A percentile compares a stretch with the other conserved stretches of the same genome.
Evolutionary conservation across 2,797 vertebrate species (phyloP).

Genomic region (Amblyraja radiata): DNA sequence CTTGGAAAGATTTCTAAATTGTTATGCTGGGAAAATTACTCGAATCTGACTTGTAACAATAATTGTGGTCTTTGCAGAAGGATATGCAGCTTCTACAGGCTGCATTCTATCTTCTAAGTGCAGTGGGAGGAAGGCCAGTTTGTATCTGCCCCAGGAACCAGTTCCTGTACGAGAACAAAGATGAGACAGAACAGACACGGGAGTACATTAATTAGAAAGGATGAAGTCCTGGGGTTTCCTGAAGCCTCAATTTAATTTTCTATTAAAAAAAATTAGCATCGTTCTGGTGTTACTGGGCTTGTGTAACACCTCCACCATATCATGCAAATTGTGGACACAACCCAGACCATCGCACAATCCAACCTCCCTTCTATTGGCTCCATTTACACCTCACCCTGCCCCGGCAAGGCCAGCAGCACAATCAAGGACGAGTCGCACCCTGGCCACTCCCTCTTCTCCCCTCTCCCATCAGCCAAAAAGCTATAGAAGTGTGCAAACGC

Average conservation of each 20-base stretch:
- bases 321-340: too few relatives aligned
- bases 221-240: background rate
- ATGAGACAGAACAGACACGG: background rate
- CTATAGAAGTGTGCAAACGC: too few relatives aligned
- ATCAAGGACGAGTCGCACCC: too few relatives aligned
- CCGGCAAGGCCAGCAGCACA: too few relatives aligned
- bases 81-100: background rate
- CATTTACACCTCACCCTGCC: too few relatives aligned
- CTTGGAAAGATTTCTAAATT: background rate
- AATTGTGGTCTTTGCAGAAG: background rate
- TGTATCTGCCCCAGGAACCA: background rate
- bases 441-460: too few relatives aligned
- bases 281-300: background rate
- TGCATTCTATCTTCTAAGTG: background rate
- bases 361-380: too few relatives aligned
- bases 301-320: background rate
- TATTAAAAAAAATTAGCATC: background rate
- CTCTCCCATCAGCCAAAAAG: too few relatives aligned
- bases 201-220: background rate
- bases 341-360: too few relatives aligned
- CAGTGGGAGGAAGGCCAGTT: background rate
- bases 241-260: background rate
- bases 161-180: background rate
- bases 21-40: background rate
- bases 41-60: background rate